Evolutionary conservation across 2,888 invertebrate species (phyloP).

Genomic region (Helobdella robusta): DNA sequence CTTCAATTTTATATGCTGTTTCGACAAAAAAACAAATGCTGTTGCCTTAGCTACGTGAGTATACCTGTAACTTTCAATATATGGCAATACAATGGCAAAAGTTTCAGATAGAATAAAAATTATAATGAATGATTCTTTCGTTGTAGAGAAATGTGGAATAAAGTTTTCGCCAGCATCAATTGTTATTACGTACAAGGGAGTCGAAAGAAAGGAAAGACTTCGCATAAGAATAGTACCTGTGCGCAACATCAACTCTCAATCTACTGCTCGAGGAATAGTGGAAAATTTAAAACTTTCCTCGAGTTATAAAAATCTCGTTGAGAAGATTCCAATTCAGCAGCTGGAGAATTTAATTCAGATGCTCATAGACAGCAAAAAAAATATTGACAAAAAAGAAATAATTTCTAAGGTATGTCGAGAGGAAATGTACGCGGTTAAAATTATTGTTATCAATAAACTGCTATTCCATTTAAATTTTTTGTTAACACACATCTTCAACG

Average conservation of each 20-base stretch:
- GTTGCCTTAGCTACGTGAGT: no score
- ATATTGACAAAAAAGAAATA: conserved; percentile 47
- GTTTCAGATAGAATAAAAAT: no score
- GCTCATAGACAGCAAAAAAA: conserved; percentile 50
- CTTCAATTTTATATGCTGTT: no score
- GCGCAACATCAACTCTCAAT: conserved; percentile 48
- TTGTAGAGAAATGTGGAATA: conserved; percentile 44
- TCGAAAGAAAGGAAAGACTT: conserved; percentile 22
- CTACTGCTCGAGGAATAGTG: conserved; percentile 44
- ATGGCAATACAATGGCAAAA: no score
- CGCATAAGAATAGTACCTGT: conserved; percentile 50
- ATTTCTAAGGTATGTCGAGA: conserved; percentile 37
- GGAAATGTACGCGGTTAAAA: neutral
- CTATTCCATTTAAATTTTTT: no score
- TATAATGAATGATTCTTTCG: no score
- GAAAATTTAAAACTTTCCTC: conserved; percentile 44
- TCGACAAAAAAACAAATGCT: no score
- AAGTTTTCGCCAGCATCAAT: conserved; percentile 48
- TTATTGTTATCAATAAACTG: no score
- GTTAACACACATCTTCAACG: no score
- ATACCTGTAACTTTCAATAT: no score
- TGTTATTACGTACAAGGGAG: conserved; percentile 41
- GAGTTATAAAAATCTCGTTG: conserved; percentile 48
- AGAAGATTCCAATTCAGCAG: conserved; percentile 46
- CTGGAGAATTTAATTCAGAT: conserved; percentile 51